These are phyloP conservation scores for Archaeoteleia sp. DNA, from an alignment of 2,888 invertebrate genomes.

Conservation along the genomic window DNA sequence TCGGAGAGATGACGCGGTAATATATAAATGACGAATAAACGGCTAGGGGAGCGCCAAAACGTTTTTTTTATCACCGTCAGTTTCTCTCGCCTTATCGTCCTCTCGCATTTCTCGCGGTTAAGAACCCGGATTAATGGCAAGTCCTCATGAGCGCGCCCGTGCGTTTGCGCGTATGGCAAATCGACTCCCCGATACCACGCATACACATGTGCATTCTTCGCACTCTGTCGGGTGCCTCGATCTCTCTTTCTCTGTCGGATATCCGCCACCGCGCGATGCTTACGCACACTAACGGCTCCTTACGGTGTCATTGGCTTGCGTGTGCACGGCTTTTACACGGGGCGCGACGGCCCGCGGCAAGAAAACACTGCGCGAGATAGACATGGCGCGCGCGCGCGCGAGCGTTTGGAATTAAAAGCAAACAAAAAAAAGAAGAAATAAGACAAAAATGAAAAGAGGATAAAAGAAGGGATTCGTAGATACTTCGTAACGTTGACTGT, in stretches of 20 bases:
- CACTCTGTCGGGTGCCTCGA: background rate
- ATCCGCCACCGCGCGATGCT: slow-evolving; percentile 29
- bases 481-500: no score
- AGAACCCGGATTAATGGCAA: slow-evolving; percentile 62
- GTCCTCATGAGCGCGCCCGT: slow-evolving; percentile 60
- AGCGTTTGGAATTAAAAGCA: slow-evolving; percentile 5
- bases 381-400: slow-evolving; percentile 7
- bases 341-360: slow-evolving; percentile 2
- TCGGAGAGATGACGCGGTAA: no score
- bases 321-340: background rate
- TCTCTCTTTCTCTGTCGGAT: slow-evolving; percentile 25
- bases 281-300: background rate
- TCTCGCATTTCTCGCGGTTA: slow-evolving; percentile 29
- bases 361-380: slow-evolving; percentile 8
- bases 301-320: slow-evolving; percentile 44
- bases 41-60: no score
- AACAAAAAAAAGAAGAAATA: background rate
- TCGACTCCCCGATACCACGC: slow-evolving; percentile 2
- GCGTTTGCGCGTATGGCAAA: slow-evolving; percentile 59
- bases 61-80: no score
- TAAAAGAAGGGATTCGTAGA: no score
- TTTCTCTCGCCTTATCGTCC: no score
- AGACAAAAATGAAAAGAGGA: slow-evolving; percentile 3
- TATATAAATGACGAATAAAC: no score
- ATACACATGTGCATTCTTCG: slow-evolving; percentile 38